A percentile compares a stretch with the other conserved stretches of the same genome.
phyloP scores from a whole-genome alignment of 1,140 invertebrate species.

The Lepidurus couesii region DNA sequence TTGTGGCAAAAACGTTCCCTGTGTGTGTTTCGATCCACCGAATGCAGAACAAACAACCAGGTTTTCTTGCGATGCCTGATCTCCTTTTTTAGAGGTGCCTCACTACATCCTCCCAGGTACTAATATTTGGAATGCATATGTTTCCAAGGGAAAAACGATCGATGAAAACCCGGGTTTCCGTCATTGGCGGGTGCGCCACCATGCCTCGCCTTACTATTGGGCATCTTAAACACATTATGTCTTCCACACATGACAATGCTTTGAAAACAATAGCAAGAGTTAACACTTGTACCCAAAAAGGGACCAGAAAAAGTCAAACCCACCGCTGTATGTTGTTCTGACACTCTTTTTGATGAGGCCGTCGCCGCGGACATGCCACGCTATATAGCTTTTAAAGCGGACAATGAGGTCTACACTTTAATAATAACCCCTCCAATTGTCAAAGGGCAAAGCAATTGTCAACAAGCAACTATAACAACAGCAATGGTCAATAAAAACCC shows the following conservation, averaged over 20 bases:
- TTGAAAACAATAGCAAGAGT: constrained; percentile 4
- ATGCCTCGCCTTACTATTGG: constrained; percentile 18
- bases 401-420: too few species aligned
- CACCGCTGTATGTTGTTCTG: neutral
- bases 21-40: too few species aligned
- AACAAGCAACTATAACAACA: too few species aligned
- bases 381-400: too few species aligned
- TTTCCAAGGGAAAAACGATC: constrained; percentile 19
- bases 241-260: constrained; percentile 18
- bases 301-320: neutral
- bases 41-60: too few species aligned
- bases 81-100: too few species aligned
- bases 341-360: constrained; percentile 3
- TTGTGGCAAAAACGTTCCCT: too few species aligned
- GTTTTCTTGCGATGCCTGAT: too few species aligned
- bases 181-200: neutral
- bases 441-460: too few species aligned
- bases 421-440: too few species aligned
- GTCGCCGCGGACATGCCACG: too few species aligned
- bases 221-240: constrained; percentile 19
- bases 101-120: neutral
- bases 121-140: constrained; percentile 22
- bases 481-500: too few species aligned
- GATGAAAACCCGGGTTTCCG: constrained; percentile 13
- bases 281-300: neutral